Percentiles rank a stretch among this genome's conserved stretches.
phyloP scores from a whole-genome alignment of 2,113 vertebrate genomes.

The Ailurus styani region DNA sequence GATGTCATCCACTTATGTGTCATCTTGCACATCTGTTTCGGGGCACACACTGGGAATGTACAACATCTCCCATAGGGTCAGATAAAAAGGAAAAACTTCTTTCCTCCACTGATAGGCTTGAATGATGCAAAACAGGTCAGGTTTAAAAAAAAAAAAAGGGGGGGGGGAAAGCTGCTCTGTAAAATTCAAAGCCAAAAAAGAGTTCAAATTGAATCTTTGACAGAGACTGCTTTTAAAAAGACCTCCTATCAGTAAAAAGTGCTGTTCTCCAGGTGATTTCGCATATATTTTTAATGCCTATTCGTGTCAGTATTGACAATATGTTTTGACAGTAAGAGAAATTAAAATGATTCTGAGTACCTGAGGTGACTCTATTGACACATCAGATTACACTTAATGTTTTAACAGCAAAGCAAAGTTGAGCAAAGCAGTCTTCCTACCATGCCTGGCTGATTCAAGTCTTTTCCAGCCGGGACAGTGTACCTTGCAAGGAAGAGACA shows the following conservation, averaged over 20 bases:
- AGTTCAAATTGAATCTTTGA: slow-evolving; percentile 72
- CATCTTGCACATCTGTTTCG: slow-evolving; percentile 30
- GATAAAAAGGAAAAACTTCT: slow-evolving; percentile 59
- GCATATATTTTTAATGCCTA: slow-evolving; percentile 74
- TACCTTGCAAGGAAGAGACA: not conserved
- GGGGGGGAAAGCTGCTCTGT: slow-evolving; percentile 25
- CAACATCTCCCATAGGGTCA: slow-evolving; percentile 44
- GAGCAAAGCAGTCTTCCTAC: not conserved
- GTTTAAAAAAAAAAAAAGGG: slow-evolving; percentile 44
- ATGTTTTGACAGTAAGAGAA: slow-evolving; percentile 71
- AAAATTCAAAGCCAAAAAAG: slow-evolving; percentile 74
- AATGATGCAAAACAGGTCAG: slow-evolving; percentile 70
- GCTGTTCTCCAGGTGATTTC: slow-evolving; percentile 57
- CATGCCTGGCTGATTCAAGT: slow-evolving; percentile 10
- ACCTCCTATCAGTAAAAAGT: slow-evolving; percentile 54
- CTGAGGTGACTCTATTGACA: slow-evolving; percentile 67
- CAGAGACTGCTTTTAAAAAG: slow-evolving; percentile 67
- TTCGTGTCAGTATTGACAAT: slow-evolving; percentile 71
- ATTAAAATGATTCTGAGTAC: slow-evolving; percentile 61
- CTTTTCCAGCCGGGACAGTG: not conserved
- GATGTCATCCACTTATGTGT: slow-evolving; percentile 63
- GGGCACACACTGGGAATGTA: slow-evolving; percentile 11
- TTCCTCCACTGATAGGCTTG: slow-evolving; percentile 23
- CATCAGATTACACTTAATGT: slow-evolving; percentile 56
- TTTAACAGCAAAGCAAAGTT: slow-evolving; percentile 66